Percentiles rank a stretch among this genome's conserved stretches.
phyloP scores from a whole-genome alignment of 2,797 vertebrate genomes.

The Helarctos malayanus region DNA sequence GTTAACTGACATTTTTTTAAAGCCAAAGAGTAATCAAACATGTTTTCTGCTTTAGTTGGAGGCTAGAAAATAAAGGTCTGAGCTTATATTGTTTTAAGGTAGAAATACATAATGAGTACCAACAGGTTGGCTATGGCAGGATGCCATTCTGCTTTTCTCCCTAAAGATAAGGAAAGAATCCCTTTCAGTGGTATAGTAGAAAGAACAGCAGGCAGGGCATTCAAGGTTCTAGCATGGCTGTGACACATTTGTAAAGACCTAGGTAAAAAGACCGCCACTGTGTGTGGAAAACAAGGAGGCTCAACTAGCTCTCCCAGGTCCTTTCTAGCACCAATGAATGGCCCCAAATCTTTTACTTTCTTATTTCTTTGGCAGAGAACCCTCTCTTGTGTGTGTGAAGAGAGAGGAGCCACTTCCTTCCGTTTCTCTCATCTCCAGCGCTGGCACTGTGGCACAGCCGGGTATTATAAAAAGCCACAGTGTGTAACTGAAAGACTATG shows the following conservation, averaged over 20 bases:
- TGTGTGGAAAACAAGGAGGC: neutral
- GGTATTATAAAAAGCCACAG: neutral
- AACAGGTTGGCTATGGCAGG: neutral
- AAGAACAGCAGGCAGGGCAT: neutral
- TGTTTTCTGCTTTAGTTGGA: conserved; percentile 10
- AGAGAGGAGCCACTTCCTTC: neutral
- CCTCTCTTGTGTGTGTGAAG: neutral
- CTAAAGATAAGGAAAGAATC: neutral
- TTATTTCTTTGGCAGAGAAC: conserved; percentile 12
- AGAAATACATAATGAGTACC: neutral
- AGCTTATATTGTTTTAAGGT: neutral
- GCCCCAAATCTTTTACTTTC: neutral
- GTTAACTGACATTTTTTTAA: neutral
- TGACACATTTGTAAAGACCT: neutral
- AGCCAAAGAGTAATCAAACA: neutral
- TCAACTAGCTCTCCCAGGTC: neutral
- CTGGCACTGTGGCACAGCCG: neutral
- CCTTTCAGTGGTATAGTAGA: neutral
- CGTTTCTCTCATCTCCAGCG: neutral
- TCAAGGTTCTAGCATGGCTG: neutral
- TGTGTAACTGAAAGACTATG: neutral
- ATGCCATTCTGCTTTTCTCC: neutral
- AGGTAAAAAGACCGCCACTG: neutral
- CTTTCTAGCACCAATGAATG: neutral
- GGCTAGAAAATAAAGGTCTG: neutral